These are phyloP conservation scores for Brachionus asplanchnoidis DNA, from an alignment of 1,140 invertebrate species.

Conservation along the genomic window DNA sequence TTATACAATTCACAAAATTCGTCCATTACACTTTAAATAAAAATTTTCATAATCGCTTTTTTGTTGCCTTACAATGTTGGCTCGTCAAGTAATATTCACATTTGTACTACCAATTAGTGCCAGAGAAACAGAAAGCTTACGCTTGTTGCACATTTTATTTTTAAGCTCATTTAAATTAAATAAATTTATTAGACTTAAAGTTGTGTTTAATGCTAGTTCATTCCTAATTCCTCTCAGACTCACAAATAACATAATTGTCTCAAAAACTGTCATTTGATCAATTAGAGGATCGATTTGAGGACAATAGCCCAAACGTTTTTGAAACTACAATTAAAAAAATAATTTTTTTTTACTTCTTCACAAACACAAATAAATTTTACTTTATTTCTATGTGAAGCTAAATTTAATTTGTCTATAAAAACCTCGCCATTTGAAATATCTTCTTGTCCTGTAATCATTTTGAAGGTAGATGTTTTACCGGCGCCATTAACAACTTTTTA, in stretches of 20 bases:
- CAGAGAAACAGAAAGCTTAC: conserved; percentile 58
- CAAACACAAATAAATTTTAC: background rate
- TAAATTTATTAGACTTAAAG: conserved; percentile 32
- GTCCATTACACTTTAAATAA: conserved; percentile 63
- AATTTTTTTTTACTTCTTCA: background rate
- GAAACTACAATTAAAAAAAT: background rate
- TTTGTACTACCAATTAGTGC: conserved; percentile 56
- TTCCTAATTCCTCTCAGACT: conserved; percentile 43
- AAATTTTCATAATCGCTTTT: conserved; percentile 60
- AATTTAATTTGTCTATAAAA: conserved; percentile 45
- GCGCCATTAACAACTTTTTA: conserved; percentile 38
- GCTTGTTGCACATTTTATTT: conserved; percentile 51
- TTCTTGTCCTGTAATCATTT: conserved; percentile 42
- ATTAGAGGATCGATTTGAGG: conserved; percentile 42
- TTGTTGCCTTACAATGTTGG: conserved; percentile 59
- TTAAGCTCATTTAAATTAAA: conserved; percentile 6
- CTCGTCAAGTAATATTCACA: conserved; percentile 58
- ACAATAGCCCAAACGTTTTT: conserved; percentile 46
- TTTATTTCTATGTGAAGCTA: background rate
- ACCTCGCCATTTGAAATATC: conserved; percentile 48
- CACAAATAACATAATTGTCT: background rate
- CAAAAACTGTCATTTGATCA: conserved; percentile 36
- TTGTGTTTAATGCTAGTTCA: conserved; percentile 48
- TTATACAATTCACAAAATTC: conserved; percentile 60
- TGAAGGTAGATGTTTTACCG: conserved; percentile 46